Percentiles rank a stretch among this genome's conserved stretches.
phyloP scores from a whole-genome alignment of 2,888 invertebrate genomes.

The Crocallis elinguaria region DNA sequence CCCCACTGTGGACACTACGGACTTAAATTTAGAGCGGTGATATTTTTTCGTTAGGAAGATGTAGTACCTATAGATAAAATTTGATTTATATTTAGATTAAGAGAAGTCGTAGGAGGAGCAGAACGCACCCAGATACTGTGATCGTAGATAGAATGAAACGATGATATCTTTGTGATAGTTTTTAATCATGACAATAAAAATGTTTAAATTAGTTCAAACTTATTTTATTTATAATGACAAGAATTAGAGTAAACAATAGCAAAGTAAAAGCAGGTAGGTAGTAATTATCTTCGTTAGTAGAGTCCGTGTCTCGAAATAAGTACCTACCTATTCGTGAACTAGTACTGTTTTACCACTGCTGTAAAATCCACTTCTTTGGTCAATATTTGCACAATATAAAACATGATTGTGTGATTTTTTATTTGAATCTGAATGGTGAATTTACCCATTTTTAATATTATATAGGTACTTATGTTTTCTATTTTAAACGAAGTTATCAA shows the following conservation, averaged over 20 bases:
- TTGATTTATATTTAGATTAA: conserved; percentile 38
- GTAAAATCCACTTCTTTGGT: no score
- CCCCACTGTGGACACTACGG: conserved; percentile 57
- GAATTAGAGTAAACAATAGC: not conserved
- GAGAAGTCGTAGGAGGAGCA: conserved; percentile 45
- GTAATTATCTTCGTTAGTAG: no score
- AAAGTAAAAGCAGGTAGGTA: no score
- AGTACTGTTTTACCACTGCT: no score
- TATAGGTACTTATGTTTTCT: no score
- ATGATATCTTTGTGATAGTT: conserved; percentile 49
- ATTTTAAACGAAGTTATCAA: no score
- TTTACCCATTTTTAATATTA: no score
- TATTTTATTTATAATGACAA: not conserved
- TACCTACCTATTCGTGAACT: no score
- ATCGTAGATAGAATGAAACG: conserved; percentile 54
- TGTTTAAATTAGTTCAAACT: conserved; percentile 30
- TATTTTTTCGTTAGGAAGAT: conserved; percentile 50
- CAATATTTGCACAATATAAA: no score
- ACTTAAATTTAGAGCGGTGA: conserved; percentile 70
- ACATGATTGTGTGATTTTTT: no score
- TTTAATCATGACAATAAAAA: conserved; percentile 55
- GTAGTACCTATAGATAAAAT: conserved; percentile 1
- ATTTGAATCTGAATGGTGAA: no score
- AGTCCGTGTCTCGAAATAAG: no score
- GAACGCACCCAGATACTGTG: conserved; percentile 57